These are phyloP conservation scores for Callopanchax toddi DNA, from an alignment of 2,113 vertebrate genomes.

Conservation along the genomic window DNA sequence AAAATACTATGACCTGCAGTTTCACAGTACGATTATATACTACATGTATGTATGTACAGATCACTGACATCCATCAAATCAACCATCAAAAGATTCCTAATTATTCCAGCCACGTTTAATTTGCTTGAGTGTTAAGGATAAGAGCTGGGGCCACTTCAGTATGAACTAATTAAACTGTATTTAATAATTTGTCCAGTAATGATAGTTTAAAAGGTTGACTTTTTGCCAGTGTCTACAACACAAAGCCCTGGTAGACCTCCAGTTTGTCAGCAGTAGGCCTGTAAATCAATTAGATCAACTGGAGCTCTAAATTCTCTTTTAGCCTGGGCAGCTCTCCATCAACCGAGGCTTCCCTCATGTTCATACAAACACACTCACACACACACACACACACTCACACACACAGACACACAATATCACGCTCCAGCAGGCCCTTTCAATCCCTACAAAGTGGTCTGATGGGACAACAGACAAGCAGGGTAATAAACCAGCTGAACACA, in stretches of 20 bases:
- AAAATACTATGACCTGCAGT: too few relatives aligned
- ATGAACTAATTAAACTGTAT: too few relatives aligned
- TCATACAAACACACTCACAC: background rate
- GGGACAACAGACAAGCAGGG: conserved; percentile 24
- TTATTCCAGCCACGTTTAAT: too few relatives aligned
- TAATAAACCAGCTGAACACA: conserved; percentile 64
- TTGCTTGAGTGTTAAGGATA: too few relatives aligned
- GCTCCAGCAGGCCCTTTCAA: conserved; percentile 53
- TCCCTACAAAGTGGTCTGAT: conserved; percentile 41
- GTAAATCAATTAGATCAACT: conserved; percentile 18
- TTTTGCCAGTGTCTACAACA: background rate
- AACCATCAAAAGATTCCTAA: too few relatives aligned
- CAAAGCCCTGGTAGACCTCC: conserved; percentile 20
- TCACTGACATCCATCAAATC: too few relatives aligned
- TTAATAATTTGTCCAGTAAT: too few relatives aligned
- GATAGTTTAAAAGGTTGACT: too few relatives aligned
- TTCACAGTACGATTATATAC: too few relatives aligned
- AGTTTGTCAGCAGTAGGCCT: conserved; percentile 12
- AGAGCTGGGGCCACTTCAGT: too few relatives aligned
- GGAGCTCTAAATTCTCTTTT: background rate
- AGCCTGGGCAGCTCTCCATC: background rate
- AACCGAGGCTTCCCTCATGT: background rate
- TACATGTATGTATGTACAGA: too few relatives aligned
- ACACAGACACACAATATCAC: conserved; percentile 23
- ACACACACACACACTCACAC: background rate